Evolutionary conservation across 2,113 vertebrate genomes (phyloP).

Genomic region (Psephotus haematonotus): DNA sequence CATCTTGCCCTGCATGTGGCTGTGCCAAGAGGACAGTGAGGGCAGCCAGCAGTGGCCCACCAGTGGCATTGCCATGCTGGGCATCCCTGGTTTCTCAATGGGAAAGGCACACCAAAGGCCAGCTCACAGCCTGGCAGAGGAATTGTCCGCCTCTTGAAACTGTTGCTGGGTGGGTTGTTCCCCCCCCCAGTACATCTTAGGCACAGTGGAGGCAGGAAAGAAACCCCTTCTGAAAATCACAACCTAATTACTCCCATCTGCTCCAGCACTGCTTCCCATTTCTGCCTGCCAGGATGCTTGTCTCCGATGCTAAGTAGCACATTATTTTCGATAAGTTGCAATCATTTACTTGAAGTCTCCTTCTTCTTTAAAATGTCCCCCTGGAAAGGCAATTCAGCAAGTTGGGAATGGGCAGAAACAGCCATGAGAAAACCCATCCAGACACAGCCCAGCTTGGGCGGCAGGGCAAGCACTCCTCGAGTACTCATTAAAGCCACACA

Average conservation of each 20-base stretch:
- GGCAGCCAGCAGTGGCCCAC: background rate
- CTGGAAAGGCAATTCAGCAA: slow-evolving; percentile 60
- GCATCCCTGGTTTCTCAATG: background rate
- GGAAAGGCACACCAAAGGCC: background rate
- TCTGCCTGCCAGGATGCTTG: slow-evolving; percentile 77
- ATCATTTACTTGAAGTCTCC: slow-evolving; percentile 75
- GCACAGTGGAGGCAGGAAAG: slow-evolving; percentile 57
- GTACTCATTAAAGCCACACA: background rate
- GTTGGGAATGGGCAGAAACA: slow-evolving; percentile 26
- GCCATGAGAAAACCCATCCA: background rate
- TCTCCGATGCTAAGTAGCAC: slow-evolving; percentile 75
- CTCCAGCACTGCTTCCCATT: slow-evolving; percentile 64
- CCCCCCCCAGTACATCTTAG: background rate
- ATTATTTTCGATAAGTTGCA: slow-evolving; percentile 79
- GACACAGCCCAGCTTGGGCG: background rate
- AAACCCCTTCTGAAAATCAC: slow-evolving; percentile 73
- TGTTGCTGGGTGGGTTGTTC: background rate
- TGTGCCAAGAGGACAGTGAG: accelerated
- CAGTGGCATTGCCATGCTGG: accelerated
- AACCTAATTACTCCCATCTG: slow-evolving; percentile 81
- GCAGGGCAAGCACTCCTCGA: accelerated
- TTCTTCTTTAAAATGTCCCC: slow-evolving; percentile 74
- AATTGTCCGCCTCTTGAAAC: background rate
- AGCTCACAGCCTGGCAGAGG: background rate
- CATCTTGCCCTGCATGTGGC: background rate